These are phyloP conservation scores for Archilochus colubris DNA, from an alignment of 2,113 vertebrate species.

Conservation along the genomic window DNA sequence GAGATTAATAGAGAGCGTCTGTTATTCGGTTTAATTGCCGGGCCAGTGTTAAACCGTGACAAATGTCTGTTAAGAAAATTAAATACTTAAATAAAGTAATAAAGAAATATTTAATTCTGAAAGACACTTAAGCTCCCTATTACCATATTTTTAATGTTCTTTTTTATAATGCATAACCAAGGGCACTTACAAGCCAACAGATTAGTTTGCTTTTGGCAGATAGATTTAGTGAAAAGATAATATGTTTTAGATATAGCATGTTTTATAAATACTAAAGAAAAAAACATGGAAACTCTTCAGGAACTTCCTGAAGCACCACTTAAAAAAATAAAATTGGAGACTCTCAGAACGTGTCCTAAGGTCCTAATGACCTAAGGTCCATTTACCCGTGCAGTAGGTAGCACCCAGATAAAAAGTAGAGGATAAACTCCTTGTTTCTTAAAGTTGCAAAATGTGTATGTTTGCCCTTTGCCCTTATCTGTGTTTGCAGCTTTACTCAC, in stretches of 20 bases:
- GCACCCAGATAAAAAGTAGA: not conserved
- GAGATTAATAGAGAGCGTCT: too few species aligned
- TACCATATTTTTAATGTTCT: not conserved
- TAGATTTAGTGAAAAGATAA: not conserved
- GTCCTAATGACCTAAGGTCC: too few species aligned
- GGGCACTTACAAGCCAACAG: not conserved
- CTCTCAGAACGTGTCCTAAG: rapidly evolving
- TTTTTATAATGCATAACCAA: not conserved
- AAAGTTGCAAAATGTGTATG: not conserved
- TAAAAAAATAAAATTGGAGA: not conserved
- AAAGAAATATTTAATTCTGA: not conserved
- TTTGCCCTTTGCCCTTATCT: not conserved
- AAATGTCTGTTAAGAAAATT: not conserved
- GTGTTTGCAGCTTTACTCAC: rapidly evolving
- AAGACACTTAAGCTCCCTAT: not conserved
- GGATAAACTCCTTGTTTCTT: not conserved
- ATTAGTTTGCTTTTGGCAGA: not conserved
- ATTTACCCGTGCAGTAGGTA: not conserved
- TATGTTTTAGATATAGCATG: not conserved
- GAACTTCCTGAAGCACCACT: not conserved
- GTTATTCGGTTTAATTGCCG: too few species aligned
- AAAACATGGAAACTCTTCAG: not conserved
- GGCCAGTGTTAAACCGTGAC: too few species aligned
- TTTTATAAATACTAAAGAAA: not conserved
- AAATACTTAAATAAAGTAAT: not conserved